Conservation (phyloP, 2,888 invertebrate species). For the Luffia ferchaultella region DNA sequence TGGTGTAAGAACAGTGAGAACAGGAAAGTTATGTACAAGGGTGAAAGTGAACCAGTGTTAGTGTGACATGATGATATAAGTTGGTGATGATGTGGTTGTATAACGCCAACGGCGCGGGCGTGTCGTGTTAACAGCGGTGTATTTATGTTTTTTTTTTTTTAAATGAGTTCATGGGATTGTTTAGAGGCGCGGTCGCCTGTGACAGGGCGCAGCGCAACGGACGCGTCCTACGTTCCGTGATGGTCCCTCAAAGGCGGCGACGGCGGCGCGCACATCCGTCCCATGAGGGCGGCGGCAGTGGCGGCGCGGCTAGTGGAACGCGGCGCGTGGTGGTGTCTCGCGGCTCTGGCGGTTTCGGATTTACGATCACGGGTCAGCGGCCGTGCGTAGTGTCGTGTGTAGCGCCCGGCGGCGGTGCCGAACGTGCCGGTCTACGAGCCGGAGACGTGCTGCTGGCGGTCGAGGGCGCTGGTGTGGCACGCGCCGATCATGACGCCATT, state of each 20-base stretch:
- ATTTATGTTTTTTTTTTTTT: no score
- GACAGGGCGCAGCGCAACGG: no score
- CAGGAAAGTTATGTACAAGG: no score
- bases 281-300: constrained; percentile 15
- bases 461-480: constrained; percentile 90
- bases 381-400: constrained; percentile 96
- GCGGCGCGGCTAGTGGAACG: constrained; percentile 63
- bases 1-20: no score
- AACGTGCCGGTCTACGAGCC: constrained; percentile 86
- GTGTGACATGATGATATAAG: no score
- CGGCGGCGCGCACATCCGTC: constrained; percentile 36
- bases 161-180: no score
- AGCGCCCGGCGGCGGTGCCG: constrained; percentile 85
- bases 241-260: constrained; percentile 56
- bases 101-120: no score
- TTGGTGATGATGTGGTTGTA: no score
- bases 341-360: constrained; percentile 93
- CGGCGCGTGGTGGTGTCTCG: constrained; percentile 86
- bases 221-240: no score
- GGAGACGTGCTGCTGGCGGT: constrained; percentile 94
- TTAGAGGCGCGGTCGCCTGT: no score
- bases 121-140: no score
- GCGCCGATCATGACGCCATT: constrained; percentile 92
- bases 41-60: no score
- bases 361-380: constrained; percentile 96